A percentile compares a stretch with the other conserved stretches of the same genome.
Evolutionary conservation across 2,797 vertebrate genomes (phyloP).

Genomic region (Ctenopoma kingsleyae): DNA sequence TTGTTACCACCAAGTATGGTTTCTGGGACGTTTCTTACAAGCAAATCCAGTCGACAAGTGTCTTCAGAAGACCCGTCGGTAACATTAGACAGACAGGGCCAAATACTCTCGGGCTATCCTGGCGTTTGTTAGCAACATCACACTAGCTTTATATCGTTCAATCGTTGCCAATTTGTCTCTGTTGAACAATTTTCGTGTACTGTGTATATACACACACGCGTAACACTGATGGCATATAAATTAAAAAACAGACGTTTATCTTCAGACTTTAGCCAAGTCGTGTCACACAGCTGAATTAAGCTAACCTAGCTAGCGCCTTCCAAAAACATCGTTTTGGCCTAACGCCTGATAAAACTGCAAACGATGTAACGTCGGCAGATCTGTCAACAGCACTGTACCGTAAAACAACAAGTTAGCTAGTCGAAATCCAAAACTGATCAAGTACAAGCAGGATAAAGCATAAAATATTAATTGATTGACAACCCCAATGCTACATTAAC

Average conservation of each 20-base stretch:
- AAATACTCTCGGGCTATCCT: slow-evolving; percentile 41
- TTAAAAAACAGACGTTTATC: no score
- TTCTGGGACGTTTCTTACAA: background rate
- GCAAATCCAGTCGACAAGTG: background rate
- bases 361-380: slow-evolving; percentile 27
- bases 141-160: slow-evolving; percentile 32
- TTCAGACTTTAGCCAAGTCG: background rate
- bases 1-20: background rate
- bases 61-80: slow-evolving; percentile 11
- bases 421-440: slow-evolving; percentile 7
- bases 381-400: slow-evolving; percentile 19
- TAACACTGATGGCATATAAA: accelerated
- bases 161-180: background rate
- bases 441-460: slow-evolving; percentile 32
- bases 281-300: slow-evolving; percentile 12
- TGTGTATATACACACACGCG: background rate
- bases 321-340: slow-evolving; percentile 68
- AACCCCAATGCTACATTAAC: slow-evolving; percentile 35
- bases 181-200: accelerated
- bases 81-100: slow-evolving; percentile 68
- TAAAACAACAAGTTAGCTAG: background rate
- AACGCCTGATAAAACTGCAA: slow-evolving; percentile 36
- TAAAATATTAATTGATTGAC: slow-evolving; percentile 65
- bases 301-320: slow-evolving; percentile 57
- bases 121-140: slow-evolving; percentile 38